Percentiles rank a stretch among this genome's conserved stretches.
Conservation (phyloP, 1,140 invertebrate species). For the Anastrepha ludens region DNA sequence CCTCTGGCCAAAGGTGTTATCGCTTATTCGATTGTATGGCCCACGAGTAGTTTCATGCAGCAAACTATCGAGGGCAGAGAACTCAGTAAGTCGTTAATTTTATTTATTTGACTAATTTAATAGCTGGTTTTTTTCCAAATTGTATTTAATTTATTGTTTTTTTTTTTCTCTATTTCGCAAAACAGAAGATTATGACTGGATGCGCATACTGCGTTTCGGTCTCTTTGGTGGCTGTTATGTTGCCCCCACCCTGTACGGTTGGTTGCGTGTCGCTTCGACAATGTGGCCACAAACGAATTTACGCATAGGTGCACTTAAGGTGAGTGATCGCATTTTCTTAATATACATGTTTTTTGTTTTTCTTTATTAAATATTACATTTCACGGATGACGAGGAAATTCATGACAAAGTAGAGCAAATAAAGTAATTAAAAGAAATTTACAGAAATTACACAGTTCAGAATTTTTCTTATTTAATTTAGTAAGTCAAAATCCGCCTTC, state of each 20-base stretch:
- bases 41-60: conserved; percentile 79
- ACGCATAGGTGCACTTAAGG: conserved; percentile 81
- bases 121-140: conserved; percentile 58
- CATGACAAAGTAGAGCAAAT: no score
- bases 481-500: no score
- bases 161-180: not conserved
- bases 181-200: conserved; percentile 76
- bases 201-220: conserved; percentile 79
- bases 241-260: conserved; percentile 83
- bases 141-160: not conserved
- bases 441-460: no score
- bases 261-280: conserved; percentile 80
- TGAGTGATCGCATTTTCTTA: conserved; percentile 66
- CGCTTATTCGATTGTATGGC: conserved; percentile 86
- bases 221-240: conserved; percentile 83
- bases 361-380: conserved; percentile 49
- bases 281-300: conserved; percentile 81
- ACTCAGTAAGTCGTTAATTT: conserved; percentile 63
- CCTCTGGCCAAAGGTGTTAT: conserved; percentile 81
- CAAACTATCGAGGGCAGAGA: conserved; percentile 76
- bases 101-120: conserved; percentile 66
- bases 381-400: no score
- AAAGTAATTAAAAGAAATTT: no score
- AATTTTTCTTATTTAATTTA: no score
- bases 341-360: not conserved